Conservation (phyloP, 2,113 vertebrate genomes). For the Ceuthmochares aereus region DNA sequence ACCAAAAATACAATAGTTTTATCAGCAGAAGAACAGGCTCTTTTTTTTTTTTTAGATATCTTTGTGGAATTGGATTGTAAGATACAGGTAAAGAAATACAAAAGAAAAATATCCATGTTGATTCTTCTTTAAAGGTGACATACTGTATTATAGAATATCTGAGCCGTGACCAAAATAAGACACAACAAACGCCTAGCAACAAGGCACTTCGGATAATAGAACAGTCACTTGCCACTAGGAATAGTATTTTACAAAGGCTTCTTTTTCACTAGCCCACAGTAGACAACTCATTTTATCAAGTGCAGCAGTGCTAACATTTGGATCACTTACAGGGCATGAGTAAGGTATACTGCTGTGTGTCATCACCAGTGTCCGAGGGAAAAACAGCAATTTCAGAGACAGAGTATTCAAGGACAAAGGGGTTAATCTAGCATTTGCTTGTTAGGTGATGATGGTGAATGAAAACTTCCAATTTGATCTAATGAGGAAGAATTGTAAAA, state of each 20-base stretch:
- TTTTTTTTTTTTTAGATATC: background rate
- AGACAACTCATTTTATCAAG: background rate
- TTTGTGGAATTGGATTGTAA: background rate
- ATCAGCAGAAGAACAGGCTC: background rate
- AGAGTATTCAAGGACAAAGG: background rate
- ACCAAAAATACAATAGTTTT: background rate
- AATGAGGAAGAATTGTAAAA: background rate
- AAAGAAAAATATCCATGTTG: background rate
- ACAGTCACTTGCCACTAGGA: background rate
- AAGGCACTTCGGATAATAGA: background rate
- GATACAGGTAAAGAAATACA: background rate
- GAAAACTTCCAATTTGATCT: background rate
- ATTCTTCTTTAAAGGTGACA: background rate
- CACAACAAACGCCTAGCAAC: background rate
- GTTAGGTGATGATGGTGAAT: background rate
- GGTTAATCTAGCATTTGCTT: background rate
- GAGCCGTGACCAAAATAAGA: background rate
- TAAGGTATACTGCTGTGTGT: background rate
- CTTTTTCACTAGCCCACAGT: background rate
- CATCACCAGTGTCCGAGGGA: background rate
- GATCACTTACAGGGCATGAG: background rate
- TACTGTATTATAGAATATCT: background rate
- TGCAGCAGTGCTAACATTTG: background rate
- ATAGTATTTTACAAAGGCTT: background rate
- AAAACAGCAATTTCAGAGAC: background rate